phyloP scores from a whole-genome alignment of 2,113 vertebrate genomes.

The Sakesphorus luctuosus region DNA sequence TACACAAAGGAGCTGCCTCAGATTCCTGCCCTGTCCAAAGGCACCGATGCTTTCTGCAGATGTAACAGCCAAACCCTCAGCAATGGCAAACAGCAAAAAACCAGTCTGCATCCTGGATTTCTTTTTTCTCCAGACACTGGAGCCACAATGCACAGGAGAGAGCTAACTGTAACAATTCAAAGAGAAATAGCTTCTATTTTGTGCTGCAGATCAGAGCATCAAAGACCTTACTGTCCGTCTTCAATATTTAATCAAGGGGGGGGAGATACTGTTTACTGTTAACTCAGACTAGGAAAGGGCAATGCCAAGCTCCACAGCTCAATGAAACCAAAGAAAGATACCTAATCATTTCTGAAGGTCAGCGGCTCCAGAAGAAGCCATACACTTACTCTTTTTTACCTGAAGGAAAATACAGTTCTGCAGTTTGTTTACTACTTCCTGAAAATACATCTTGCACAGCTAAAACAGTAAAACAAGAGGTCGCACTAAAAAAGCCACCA shows the following conservation, averaged over 20 bases:
- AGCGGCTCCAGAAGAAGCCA: background rate
- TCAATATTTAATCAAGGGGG: background rate
- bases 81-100: background rate
- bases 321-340: slow-evolving; percentile 7
- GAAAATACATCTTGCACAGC: slow-evolving; percentile 14
- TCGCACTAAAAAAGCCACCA: background rate
- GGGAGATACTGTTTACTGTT: background rate
- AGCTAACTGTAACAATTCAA: background rate
- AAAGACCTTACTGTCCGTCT: background rate
- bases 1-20: background rate
- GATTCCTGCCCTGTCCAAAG: background rate
- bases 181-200: background rate
- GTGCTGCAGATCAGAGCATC: background rate
- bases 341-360: slow-evolving; percentile 68
- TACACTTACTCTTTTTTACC: background rate
- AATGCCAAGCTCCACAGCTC: background rate
- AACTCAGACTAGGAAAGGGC: background rate
- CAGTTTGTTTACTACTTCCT: slow-evolving; percentile 32
- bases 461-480: background rate
- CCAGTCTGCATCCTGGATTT: background rate
- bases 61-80: background rate
- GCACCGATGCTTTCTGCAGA: background rate
- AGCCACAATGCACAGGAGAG: background rate
- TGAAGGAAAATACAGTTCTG: slow-evolving; percentile 35
- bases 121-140: background rate